Percentiles rank a stretch among this genome's conserved stretches.
phyloP scores from a whole-genome alignment of 2,113 vertebrate species.

The Mus spicilegus region DNA sequence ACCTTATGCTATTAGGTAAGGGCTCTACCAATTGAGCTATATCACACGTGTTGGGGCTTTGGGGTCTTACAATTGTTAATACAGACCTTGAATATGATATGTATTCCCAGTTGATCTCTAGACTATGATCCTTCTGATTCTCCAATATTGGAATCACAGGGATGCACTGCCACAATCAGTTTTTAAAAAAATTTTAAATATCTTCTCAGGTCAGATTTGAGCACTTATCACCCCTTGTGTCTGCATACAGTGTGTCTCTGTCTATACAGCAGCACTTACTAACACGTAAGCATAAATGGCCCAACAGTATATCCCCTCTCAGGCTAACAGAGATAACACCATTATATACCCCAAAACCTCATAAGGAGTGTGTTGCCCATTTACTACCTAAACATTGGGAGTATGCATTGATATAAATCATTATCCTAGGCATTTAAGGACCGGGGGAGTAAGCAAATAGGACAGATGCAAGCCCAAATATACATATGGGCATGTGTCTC shows the following conservation, averaged over 20 bases:
- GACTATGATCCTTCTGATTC: neutral
- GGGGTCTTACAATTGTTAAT: neutral
- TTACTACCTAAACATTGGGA: conserved; percentile 24
- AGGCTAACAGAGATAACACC: neutral
- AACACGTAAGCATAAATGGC: neutral
- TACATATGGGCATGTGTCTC: neutral
- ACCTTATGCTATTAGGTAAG: no score
- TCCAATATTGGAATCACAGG: neutral
- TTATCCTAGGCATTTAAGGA: neutral
- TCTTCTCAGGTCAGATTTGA: conserved; percentile 13
- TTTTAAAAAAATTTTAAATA: conserved; percentile 23
- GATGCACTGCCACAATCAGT: neutral
- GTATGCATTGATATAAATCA: neutral
- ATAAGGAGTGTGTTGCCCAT: neutral
- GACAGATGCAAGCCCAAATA: neutral
- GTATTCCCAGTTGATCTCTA: neutral
- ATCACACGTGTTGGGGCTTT: neutral
- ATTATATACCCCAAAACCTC: neutral
- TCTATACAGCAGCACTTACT: neutral
- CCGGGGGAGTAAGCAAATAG: neutral
- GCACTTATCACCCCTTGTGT: neutral
- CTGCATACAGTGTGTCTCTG: neutral
- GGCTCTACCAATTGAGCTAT: neutral
- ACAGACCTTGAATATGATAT: neutral
- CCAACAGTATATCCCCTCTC: neutral